Evolutionary conservation across 2,113 vertebrate species (phyloP), one percentile per base, ranked within the genome.

Genomic region (Miniopterus natalensis): DNA sequence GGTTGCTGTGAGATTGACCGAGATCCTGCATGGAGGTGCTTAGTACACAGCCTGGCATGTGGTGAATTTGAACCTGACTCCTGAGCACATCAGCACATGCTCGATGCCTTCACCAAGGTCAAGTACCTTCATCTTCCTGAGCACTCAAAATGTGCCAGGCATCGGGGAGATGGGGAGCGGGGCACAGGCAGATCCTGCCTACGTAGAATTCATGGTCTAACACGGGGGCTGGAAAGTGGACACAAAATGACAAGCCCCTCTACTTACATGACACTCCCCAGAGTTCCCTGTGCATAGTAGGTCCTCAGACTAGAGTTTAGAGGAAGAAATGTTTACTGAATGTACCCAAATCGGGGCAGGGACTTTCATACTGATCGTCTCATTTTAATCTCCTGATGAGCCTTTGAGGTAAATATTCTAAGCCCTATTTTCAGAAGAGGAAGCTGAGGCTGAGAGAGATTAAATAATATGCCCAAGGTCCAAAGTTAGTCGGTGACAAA

Each of bases 1-100:
- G n/a, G 36, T 2, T 21, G 65, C 9, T 1, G 31, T 29, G 47
- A 73, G 74, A 9, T n/a, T 1, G 8, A 49, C 49, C 1, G 68
- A 40, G 73, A 18, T 20, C 5, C 49, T 11, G 49, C 40, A 12
- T 0, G 0, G 5, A 55, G 11, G 20, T 20, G 59, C 70, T 66
- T 1, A 1, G 55, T 13, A 5, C 20, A 5, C 0, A 3, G 84
- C 31, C 23, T 1, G 13, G 83, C 2, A 0, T 36, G 2, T 0
- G 1, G 29, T 20, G 51, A 27, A 36, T 47, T 20, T 36, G 66
- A 4, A 4, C 14, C 18, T 0, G 13, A 77, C 21, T 59, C 47
- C 4, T 4, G 36, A 1, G 65, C 8, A 17, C 47, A 31, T 6
- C 27, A 21, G 88, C 36, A 15, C 3, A 6, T 18, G 42, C 49